Evolutionary conservation across 2,113 vertebrate genomes (phyloP), one percentile per base, ranked within the genome.

Genomic region (Entosphenus tridentatus): DNA sequence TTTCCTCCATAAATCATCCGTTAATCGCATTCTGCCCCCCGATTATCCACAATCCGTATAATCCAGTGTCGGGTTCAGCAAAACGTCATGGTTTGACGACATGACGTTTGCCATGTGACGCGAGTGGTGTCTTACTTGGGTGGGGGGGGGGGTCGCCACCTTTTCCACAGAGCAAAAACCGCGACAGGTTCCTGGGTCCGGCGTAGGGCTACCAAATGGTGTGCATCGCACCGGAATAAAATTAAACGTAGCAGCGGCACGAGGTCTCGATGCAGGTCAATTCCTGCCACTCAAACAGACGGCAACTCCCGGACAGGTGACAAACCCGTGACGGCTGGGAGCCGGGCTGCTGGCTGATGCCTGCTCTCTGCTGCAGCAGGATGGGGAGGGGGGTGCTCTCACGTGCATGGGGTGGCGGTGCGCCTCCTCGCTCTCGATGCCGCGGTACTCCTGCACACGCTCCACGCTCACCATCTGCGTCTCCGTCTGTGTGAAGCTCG

Each of bases 401-500:
- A 95, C 89, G 83, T 82, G 76, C 2, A 77, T 8, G 18, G 69
- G 12, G 62, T 75, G 78, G 39, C 80, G 72, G 70, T 80, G 84
- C 1, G 85, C 79, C 75, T 98, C 93, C 2, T 70, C 71, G 21
- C 87, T 86, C 16, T 89, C 78, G 4, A 78, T 76, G 65, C 82
- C 85, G 72, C 81, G 80, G 73, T 96, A 98, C 18, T 98, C 92
- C 73, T 96, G 87, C 0, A 85, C 82, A 4, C 93, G 78, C 72
- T 98, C 93, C 57, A 96, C 83, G 2, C 89, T 91, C 73, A 98
- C 89, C 80, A 98, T 82, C 85, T 90, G 89, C 76, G 87, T 81
- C 75, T 98, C 93, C 0, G 88, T 90, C 73, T 86, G 80, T 0
- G 89, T 87, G 79, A 90, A 95, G 80, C 75, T 91, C 77, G 81